Base-by-base conservation (phyloP, 2,888 invertebrate species). In the Dermolepida albohirtum region DNA sequence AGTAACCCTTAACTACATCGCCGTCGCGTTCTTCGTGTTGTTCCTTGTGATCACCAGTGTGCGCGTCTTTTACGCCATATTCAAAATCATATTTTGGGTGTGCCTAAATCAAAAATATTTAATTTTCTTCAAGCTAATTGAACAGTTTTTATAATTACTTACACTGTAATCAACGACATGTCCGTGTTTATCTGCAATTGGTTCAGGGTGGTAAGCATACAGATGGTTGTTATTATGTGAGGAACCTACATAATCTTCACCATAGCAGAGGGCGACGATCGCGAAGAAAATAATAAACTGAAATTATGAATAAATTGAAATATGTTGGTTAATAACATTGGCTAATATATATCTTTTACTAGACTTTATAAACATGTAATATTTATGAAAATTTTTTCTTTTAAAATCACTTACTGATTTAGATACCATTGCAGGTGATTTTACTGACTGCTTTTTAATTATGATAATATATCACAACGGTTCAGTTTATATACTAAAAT, bases 41-140 rank as follows among this genome's bases (percentile, higher is more conserved):
- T 16, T 76, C 76, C 70, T 83, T 81, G 62, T 77, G 73, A 74
- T 83, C 83, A 39, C 79, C 77, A 40, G 81, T 82, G 59, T 83
- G 81, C 6, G 79, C 77, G 71, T 83, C 82, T 51, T 79, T 75
- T 22, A 83, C 82, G 0, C 81, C 81, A 66, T 83, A 82, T 40
- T 79, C 79, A 71, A 79, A 83, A 71, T 79, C 76, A 71, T 82
- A 83, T 67, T 70, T 63, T n/a, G 72, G 72, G 44, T 68, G 63
- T 10, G 66, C 63, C 68, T 70, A 49, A 8, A 55, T 50, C 4
- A 64, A 11, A 40, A 39, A 5, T 44, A 14, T n/a, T 14, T 11
- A 12, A n/a, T 41, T 1, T 4, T 41, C n/a, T 41, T 41, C n/a
- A 5, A 41, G 2, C 2, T 41, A 41, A 51, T 27, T 7, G 11